Conservation (phyloP, 1,140 invertebrate species). For the Drosophila mojavensis region DNA sequence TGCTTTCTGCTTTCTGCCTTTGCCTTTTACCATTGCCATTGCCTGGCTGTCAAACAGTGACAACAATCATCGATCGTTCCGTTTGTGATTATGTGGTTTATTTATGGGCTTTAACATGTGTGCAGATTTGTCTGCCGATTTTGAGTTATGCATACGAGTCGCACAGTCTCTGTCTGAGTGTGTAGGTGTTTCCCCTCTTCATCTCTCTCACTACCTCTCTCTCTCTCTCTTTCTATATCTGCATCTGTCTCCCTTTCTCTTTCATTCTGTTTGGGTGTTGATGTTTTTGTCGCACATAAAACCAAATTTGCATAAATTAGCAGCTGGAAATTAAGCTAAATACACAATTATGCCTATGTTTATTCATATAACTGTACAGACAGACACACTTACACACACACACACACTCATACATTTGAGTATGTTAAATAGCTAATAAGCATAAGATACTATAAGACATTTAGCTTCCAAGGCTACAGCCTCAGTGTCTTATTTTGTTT, state of each 20-base stretch:
- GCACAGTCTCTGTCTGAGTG: slow-evolving; percentile 34
- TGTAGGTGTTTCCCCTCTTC: slow-evolving; percentile 12
- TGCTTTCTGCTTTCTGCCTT: slow-evolving; percentile 25
- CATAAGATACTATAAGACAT: slow-evolving; percentile 41
- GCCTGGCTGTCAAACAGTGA: slow-evolving; percentile 82
- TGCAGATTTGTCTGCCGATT: slow-evolving; percentile 84
- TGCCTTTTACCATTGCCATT: slow-evolving; percentile 50
- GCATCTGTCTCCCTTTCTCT: not conserved
- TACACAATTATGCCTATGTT: slow-evolving; percentile 58
- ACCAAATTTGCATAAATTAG: slow-evolving; percentile 79
- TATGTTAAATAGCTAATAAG: slow-evolving; percentile 48
- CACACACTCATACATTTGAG: slow-evolving; percentile 2
- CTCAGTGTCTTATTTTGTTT: slow-evolving; percentile 1
- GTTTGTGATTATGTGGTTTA: slow-evolving; percentile 84
- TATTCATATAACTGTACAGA: slow-evolving; percentile 32
- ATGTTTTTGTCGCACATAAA: slow-evolving; percentile 35
- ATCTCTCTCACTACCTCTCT: slow-evolving; percentile 6
- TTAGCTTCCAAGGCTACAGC: slow-evolving; percentile 21
- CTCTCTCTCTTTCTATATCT: not conserved
- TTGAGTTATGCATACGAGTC: slow-evolving; percentile 70
- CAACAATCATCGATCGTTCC: slow-evolving; percentile 84
- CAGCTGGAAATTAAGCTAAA: slow-evolving; percentile 76
- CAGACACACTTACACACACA: slow-evolving; percentile 6
- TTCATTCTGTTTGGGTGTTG: slow-evolving; percentile 26
- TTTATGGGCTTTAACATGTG: slow-evolving; percentile 84